These are phyloP conservation scores for Amphiprion clarkii DNA, from an alignment of 2,797 vertebrate species.

Conservation along the genomic window DNA sequence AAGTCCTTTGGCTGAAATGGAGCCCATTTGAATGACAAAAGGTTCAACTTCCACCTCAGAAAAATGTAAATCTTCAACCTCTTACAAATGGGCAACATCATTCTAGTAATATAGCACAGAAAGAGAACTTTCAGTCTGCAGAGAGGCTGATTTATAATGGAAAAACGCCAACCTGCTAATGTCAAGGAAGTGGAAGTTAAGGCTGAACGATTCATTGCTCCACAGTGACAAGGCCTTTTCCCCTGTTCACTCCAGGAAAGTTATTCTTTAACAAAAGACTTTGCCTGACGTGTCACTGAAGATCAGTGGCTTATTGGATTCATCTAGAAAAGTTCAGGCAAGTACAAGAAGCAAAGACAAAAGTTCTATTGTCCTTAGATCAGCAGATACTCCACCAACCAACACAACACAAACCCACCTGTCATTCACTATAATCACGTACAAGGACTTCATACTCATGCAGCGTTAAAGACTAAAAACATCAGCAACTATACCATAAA, in stretches of 20 bases:
- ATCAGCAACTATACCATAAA: neutral
- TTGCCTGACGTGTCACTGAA: neutral
- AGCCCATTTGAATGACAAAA: constrained; percentile 52
- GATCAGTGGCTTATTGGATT: constrained; percentile 25
- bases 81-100: constrained; percentile 58
- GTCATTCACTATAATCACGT: too few relatives aligned
- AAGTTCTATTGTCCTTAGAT: constrained; percentile 6
- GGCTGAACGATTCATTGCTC: constrained; percentile 26
- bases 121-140: constrained; percentile 45
- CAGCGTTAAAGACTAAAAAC: too few relatives aligned
- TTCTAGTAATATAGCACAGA: constrained; percentile 45
- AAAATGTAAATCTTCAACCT: constrained; percentile 50
- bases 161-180: constrained; percentile 44
- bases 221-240: constrained; percentile 20
- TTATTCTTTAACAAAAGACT: constrained; percentile 17
- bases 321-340: constrained; percentile 20
- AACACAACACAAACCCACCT: neutral
- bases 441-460: too few relatives aligned
- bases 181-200: constrained; percentile 50
- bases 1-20: constrained; percentile 61
- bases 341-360: constrained; percentile 9
- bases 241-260: constrained; percentile 19
- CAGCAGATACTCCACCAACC: neutral
- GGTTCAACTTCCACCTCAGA: constrained; percentile 4
- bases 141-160: constrained; percentile 42